Evolutionary conservation across 1,140 invertebrate species (phyloP).

Genomic region (Stenopsyche tienmushanensis): DNA sequence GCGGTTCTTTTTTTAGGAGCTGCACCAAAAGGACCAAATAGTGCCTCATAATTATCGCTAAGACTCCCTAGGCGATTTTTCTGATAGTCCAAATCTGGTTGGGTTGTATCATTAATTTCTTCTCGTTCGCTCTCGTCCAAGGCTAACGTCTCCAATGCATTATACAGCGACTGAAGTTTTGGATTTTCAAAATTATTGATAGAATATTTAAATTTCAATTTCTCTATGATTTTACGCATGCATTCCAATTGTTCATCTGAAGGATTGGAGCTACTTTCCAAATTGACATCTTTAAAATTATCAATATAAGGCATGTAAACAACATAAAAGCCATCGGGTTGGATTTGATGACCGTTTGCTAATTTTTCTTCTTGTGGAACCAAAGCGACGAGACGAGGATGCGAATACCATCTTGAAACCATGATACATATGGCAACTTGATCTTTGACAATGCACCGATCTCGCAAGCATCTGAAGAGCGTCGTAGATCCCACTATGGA

Average conservation of each 20-base stretch:
- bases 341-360: slow-evolving; percentile 25
- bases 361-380: slow-evolving; percentile 31
- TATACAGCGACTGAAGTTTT: slow-evolving; percentile 33
- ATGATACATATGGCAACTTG: slow-evolving; percentile 31
- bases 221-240: slow-evolving; percentile 31
- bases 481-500: slow-evolving; percentile 30
- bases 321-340: slow-evolving; percentile 38
- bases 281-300: slow-evolving; percentile 29
- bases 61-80: slow-evolving; percentile 13
- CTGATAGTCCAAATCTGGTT: slow-evolving; percentile 30
- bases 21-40: slow-evolving; percentile 27
- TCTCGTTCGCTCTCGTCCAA: slow-evolving; percentile 19
- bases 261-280: slow-evolving; percentile 4
- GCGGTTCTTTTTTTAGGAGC: slow-evolving; percentile 27
- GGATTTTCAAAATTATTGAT: slow-evolving; percentile 36
- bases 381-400: slow-evolving; percentile 31
- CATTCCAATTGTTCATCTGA: slow-evolving; percentile 31
- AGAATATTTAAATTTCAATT: slow-evolving; percentile 28
- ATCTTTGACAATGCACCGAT: slow-evolving; percentile 29
- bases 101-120: slow-evolving; percentile 25
- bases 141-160: slow-evolving; percentile 37
- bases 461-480: slow-evolving; percentile 32
- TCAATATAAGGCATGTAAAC: slow-evolving; percentile 35
- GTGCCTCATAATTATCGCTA: background rate
- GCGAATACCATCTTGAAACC: slow-evolving; percentile 29